Base-by-base conservation (phyloP, 2,888 invertebrate species). In the Ophraella communa region DNA sequence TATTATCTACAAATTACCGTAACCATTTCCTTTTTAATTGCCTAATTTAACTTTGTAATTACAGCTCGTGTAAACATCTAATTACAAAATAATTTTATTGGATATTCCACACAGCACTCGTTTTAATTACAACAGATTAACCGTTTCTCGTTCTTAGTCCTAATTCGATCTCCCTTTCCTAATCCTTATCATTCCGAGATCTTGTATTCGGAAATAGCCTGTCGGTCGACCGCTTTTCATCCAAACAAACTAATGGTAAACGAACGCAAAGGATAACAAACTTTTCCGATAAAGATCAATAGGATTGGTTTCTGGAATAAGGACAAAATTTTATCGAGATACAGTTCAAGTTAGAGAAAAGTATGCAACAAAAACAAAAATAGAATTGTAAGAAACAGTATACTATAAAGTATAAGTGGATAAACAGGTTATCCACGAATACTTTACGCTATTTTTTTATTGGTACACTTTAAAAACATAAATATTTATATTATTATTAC, bases 51-150 rank as follows among this genome's bases (percentile, higher is more conserved):
- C 27, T 42, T 42, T 7, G 18, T 42, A 39, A 39, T 39, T 17
- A 39, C 39, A 14, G 11, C 7, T 17, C 42, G 42, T 17, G 42
- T 18, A 17, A n/a, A 42, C 42, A 54, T 39, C 54, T 54, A 54
- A 54, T 14, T 30, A 53, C 53, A 20, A 53, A 53, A 53, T 54
- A 24, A 54, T 54, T 54, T 39, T 42, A 54, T 7, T 23, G 24
- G 54, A 42, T 39, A 54, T 35, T 35, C 18, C 10, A 54, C 14
- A 39, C 54, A 21, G 39, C 18, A 42, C 42, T 42, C 54, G 14
- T 39, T 57, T 33, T 57, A 57, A 57, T 57, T 47, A 57, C 27
- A n/a, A n/a, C n/a, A 33, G 35, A 58, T 58, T 51, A 58, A 58
- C 21, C 39, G 1, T 30, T 39, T 51, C 11, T 58, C 51, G 58